phyloP scores from a whole-genome alignment of 2,113 vertebrate genomes.

The Calyptomena viridis region DNA sequence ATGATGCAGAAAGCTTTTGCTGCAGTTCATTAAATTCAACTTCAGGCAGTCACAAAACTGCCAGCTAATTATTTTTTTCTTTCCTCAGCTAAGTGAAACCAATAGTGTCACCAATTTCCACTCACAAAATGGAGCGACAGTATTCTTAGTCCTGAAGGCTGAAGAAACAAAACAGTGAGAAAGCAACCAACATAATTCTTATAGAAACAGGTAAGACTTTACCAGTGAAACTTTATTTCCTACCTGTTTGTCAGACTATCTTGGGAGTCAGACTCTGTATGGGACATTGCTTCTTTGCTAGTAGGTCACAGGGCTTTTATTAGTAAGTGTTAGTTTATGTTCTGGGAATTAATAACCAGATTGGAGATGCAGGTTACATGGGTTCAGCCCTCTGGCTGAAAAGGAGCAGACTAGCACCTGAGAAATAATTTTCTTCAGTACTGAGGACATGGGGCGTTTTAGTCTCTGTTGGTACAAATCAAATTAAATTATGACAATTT shows the following conservation, averaged over 20 bases:
- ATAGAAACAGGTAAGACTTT: not conserved
- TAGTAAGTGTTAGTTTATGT: not conserved
- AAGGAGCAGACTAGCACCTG: not conserved
- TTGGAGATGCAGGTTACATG: accelerated
- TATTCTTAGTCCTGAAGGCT: not conserved
- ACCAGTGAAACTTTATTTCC: not conserved
- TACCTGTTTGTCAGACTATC: not conserved
- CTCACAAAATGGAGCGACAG: not conserved
- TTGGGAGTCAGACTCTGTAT: not conserved
- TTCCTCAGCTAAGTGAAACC: not conserved
- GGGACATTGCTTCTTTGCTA: not conserved
- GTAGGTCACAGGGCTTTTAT: not conserved
- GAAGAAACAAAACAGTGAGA: not conserved
- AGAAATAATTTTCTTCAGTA: not conserved
- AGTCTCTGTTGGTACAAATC: not conserved
- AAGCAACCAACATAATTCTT: not conserved
- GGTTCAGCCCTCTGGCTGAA: not conserved
- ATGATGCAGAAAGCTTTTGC: conserved; percentile 62
- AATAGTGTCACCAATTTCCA: not conserved
- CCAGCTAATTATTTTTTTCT: conserved; percentile 38
- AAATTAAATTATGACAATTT: not conserved
- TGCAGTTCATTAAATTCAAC: conserved; percentile 68
- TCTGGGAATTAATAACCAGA: not conserved
- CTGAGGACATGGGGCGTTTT: not conserved
- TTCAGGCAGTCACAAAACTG: conserved; percentile 48